These are phyloP conservation scores for Trichonephila clavata DNA, from an alignment of 1,140 invertebrate species.

Conservation along the genomic window DNA sequence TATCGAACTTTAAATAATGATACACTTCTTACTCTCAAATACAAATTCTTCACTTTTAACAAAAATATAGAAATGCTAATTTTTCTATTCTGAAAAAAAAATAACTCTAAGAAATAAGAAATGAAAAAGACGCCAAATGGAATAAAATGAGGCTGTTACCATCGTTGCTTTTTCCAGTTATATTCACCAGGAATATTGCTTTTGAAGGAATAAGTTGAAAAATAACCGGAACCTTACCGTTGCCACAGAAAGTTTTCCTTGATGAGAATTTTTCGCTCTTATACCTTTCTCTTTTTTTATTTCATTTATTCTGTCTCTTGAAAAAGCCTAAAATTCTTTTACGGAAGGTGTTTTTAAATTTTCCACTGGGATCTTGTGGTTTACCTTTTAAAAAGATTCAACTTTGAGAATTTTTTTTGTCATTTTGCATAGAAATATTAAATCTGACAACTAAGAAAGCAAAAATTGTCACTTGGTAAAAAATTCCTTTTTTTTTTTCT, in stretches of 20 bases:
- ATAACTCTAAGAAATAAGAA: background rate
- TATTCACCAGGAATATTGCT: background rate
- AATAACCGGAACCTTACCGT: slow-evolving; percentile 64
- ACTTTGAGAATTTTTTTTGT: background rate
- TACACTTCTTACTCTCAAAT: too few relatives aligned
- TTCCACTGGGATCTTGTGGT: background rate
- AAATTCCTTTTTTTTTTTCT: too few relatives aligned
- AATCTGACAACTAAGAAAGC: background rate
- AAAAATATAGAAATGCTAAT: too few relatives aligned
- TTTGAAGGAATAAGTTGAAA: slow-evolving; percentile 22
- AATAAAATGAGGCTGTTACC: background rate
- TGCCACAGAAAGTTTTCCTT: slow-evolving; percentile 38
- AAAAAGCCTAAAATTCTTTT: slow-evolving; percentile 46
- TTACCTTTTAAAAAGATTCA: slow-evolving; percentile 39
- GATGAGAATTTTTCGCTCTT: slow-evolving; percentile 7
- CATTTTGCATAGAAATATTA: background rate
- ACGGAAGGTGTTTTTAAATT: slow-evolving; percentile 56
- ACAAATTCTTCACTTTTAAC: too few relatives aligned
- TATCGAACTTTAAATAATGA: too few relatives aligned
- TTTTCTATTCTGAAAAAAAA: too few relatives aligned
- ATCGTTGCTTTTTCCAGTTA: background rate
- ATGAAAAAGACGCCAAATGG: background rate
- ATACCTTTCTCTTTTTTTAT: slow-evolving; percentile 35
- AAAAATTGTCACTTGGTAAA: too few relatives aligned
- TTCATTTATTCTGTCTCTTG: slow-evolving; percentile 49